Percentiles rank a stretch among this genome's conserved stretches.
phyloP scores from a whole-genome alignment of 2,113 vertebrate species.

The Elephantulus edwardii region DNA sequence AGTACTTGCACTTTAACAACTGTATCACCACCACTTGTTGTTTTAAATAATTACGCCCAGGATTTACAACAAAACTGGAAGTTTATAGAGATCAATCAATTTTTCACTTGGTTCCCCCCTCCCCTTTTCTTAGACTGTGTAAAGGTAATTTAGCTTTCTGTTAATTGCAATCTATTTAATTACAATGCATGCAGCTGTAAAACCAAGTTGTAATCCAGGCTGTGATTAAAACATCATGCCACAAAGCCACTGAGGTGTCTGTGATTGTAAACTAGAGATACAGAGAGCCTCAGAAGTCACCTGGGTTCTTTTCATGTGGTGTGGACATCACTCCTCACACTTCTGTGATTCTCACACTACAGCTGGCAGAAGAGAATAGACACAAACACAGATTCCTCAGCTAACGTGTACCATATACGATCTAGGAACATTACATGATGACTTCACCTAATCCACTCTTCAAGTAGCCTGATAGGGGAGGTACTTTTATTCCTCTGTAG shows the following conservation, averaged over 20 bases:
- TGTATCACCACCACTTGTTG: not conserved
- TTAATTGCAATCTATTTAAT: constrained; percentile 54
- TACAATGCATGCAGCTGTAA: constrained; percentile 23
- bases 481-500: not conserved
- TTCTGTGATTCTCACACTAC: not conserved
- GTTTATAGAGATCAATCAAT: constrained; percentile 26
- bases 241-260: not conserved
- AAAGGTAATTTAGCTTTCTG: constrained; percentile 53
- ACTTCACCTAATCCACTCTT: not conserved
- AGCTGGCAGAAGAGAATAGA: not conserved
- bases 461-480: not conserved
- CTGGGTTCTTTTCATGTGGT: not conserved
- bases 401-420: not conserved
- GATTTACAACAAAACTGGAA: not conserved
- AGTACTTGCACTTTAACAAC: not conserved
- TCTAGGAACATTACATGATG: not conserved
- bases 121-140: not conserved
- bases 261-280: not conserved
- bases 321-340: not conserved
- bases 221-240: constrained; percentile 51
- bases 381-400: not conserved
- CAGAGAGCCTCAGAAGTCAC: not conserved
- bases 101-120: constrained; percentile 29
- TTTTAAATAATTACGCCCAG: not conserved
- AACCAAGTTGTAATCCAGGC: constrained; percentile 29